Base-by-base conservation (phyloP, 30 jellyfish, hydroid and myxozoan genomes). In the Turritopsis rubra region DNA sequence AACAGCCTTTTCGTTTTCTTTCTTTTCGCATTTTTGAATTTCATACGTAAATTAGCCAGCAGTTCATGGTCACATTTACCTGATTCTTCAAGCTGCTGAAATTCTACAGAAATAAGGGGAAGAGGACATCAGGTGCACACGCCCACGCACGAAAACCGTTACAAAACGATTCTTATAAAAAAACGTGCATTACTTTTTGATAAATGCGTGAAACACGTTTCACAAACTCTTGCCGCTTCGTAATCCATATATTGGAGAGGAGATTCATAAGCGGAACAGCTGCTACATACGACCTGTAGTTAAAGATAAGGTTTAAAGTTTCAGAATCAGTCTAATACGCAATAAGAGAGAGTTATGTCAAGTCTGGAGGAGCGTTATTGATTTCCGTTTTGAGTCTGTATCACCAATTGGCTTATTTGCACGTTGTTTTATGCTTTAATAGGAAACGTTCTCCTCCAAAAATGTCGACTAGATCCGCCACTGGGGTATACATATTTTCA, bases 221-320 rank as follows among this genome's bases (percentile, higher is more conserved):
- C 96, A 73, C 98, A 92, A 29, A 92, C 98, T 23, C 98, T 83
- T 18, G 89, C 94, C 17, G 96, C 93, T 1, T 87, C 96, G 72
- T 75, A 54, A 22, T 88, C 93, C 85, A 92, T 85, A 79, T 86
- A 92, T 16, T 88, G 79, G 53, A 92, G 86, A 8, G 98, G 98
- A 0, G 98, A 96, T 75, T 92, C 98, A 41, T 52, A 92, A 26
- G 98, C 84, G 22, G 98, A 92, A 66, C 98, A 92, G 28, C 75
- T 85, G 25, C 84, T 92, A 86, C 98, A 92, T 16, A 92, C 98
- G 54, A 91, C 90, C 97, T 91, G 81, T n/a, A 19, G 82, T 79
- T 26, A 54, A 66, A 77, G 0, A 26, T 17, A n/a, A n/a, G n/a
- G n/a, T n/a, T n/a, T n/a, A n/a, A n/a, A n/a, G n/a, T n/a, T n/a